These are phyloP conservation scores for Merluccius polli DNA, from an alignment of 2,797 vertebrate species.

Conservation along the genomic window DNA sequence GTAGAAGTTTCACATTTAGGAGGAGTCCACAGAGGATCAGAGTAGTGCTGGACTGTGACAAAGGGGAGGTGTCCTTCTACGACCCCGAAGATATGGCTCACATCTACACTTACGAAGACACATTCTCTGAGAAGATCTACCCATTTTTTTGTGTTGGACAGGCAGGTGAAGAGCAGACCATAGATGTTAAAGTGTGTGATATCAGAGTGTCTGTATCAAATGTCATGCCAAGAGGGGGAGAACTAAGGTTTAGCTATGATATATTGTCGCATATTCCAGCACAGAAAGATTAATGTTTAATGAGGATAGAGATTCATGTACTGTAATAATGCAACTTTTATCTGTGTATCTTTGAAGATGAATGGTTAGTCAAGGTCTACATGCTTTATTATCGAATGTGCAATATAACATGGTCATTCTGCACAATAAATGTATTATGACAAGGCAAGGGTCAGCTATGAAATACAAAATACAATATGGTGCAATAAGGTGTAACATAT, in stretches of 20 bases:
- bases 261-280: not conserved
- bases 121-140: conserved; percentile 31
- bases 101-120: conserved; percentile 28
- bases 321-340: not conserved
- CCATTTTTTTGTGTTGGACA: not conserved
- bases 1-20: conserved; percentile 3
- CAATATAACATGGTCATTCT: not conserved
- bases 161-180: conserved; percentile 14
- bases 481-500: too few relatives aligned
- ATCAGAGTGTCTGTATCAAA: not conserved
- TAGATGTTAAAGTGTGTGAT: conserved; percentile 18
- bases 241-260: not conserved
- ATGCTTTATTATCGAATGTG: not conserved
- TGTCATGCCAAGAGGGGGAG: not conserved
- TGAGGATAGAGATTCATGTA: not conserved
- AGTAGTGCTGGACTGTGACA: conserved; percentile 41
- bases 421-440: not conserved
- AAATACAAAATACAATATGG: not conserved
- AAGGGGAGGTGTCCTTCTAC: conserved; percentile 37
- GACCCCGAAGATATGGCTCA: conserved; percentile 25
- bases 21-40: conserved; percentile 33
- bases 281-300: not conserved
- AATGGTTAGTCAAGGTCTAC: not conserved
- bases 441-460: not conserved
- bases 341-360: not conserved